These are phyloP conservation scores for Achatina immaculata DNA, from an alignment of 1,140 invertebrate genomes.

Conservation along the genomic window DNA sequence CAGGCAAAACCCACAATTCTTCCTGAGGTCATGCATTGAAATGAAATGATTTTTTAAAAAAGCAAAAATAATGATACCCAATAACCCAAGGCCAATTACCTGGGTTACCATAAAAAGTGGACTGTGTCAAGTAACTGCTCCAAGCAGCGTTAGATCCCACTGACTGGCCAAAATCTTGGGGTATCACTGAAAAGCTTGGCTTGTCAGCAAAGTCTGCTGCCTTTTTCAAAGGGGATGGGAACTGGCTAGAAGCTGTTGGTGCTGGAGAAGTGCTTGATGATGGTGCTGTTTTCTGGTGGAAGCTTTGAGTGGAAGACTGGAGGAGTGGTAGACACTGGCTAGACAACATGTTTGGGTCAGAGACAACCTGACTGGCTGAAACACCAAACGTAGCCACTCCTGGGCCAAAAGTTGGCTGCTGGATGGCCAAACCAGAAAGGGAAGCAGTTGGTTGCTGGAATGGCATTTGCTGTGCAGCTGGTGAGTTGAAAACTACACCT, in stretches of 20 bases:
- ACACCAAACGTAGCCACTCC: background rate
- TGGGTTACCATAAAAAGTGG: background rate
- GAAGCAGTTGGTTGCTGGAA: background rate
- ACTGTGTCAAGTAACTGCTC: background rate
- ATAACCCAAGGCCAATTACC: conserved; percentile 6
- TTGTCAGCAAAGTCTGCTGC: background rate
- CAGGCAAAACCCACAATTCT: background rate
- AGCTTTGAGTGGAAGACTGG: background rate
- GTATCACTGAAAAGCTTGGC: background rate
- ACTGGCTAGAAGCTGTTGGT: background rate
- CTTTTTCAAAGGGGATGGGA: background rate
- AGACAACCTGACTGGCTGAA: background rate
- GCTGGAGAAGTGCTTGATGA: background rate
- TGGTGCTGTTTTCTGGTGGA: background rate
- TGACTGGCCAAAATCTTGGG: background rate
- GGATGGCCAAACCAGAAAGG: background rate
- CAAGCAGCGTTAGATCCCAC: background rate
- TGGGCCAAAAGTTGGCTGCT: background rate
- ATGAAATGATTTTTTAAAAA: background rate
- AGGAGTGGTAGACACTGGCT: background rate
- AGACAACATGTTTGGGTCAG: background rate
- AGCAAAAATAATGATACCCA: background rate
- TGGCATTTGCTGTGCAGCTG: background rate
- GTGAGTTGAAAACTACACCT: background rate
- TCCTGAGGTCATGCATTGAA: background rate